A percentile compares a stretch with the other conserved stretches of the same genome.
These are phyloP conservation scores for Cataglyphis altisquamis DNA, from an alignment of 2,888 invertebrate genomes.

Conservation along the genomic window DNA sequence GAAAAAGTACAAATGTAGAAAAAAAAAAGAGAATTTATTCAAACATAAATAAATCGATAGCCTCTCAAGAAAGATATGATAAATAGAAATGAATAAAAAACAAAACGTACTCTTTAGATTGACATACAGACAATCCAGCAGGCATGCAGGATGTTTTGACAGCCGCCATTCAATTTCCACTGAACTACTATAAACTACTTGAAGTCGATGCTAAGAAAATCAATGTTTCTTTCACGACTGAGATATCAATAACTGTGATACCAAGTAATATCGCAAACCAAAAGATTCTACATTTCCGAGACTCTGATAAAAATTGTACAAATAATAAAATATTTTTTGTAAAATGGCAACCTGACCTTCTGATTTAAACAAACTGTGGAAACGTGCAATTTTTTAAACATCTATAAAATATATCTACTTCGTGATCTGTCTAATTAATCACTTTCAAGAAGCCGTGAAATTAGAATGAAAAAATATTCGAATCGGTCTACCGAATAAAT, in stretches of 20 bases:
- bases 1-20: not conserved
- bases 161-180: not conserved
- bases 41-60: not conserved
- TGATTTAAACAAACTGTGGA: not conserved
- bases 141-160: slow-evolving; percentile 19
- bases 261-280: not conserved
- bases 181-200: not conserved
- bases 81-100: slow-evolving; percentile 4
- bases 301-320: not conserved
- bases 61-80: slow-evolving; percentile 11
- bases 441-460: slow-evolving; percentile 1
- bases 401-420: not conserved
- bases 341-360: not conserved
- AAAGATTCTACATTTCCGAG: not conserved
- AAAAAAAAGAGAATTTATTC: not conserved
- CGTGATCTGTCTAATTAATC: not conserved
- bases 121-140: slow-evolving; percentile 8
- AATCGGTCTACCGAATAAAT: slow-evolving; percentile 55
- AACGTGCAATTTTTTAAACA: not conserved
- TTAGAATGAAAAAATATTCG: not conserved
- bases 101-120: not conserved
- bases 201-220: not conserved
- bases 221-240: not conserved
- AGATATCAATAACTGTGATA: not conserved
- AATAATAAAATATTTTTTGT: slow-evolving; percentile 2